Base-by-base conservation (phyloP, 2,888 invertebrate species). In the Diabrotica balteata region DNA sequence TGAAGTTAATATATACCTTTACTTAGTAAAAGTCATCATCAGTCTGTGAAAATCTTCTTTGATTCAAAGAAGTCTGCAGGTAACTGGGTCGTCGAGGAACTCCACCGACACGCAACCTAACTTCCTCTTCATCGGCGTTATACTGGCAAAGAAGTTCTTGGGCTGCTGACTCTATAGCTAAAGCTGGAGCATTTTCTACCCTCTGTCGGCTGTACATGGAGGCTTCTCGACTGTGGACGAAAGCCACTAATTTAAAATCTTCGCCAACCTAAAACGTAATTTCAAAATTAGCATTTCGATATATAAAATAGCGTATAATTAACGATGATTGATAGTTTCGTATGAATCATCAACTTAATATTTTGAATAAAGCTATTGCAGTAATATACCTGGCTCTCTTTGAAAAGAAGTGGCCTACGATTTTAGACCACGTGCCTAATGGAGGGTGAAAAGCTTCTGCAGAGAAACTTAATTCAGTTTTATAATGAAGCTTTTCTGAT, bases 231-330 rank as follows among this genome's bases (percentile, higher is more conserved):
- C 90, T 86, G 84, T 90, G 89, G 84, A 88, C 91, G 84, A 88
- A 91, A 6, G 90, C 90, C 54, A 87, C 86, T 51, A 87, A 83
- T 74, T 85, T 83, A 79, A 91, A 91, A 60, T 85, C 84, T 63
- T 86, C 84, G 8, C 87, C 85, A 7, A 63, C 63, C 63, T 63
- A 43, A 32, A 62, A 32, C 32, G 32, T 32, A 54, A 52, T 17
- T 8, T 53, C 9, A 8, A 59, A 17, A 17, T 1, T 17, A 17
- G 17, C 17, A 17, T 17, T 17, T 17, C 17, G 17, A 17, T 17
- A 17, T 17, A 17, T 17, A 17, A 17, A 17, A 17, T 17, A 17
- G 17, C 17, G 17, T 17, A 17, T 17, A 17, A 17, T 17, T 17
- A 17, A 17, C 17, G 17, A 17, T 17, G 1, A 17, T 17, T 17